phyloP scores from a whole-genome alignment of 2,113 vertebrate species.

The Amazona vittata region DNA sequence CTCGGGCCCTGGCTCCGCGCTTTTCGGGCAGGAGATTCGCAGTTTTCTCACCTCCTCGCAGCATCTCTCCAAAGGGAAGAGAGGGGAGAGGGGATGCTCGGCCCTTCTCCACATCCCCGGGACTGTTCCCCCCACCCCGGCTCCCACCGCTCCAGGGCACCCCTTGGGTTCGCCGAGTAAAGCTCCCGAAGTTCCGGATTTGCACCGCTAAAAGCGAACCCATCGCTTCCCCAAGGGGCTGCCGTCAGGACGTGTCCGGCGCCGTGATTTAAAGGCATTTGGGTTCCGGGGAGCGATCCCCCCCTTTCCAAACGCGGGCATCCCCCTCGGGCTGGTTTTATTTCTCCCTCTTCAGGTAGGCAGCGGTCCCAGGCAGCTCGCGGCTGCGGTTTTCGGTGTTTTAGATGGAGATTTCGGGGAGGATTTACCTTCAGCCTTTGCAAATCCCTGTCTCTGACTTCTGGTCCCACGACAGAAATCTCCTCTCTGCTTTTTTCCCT shows the following conservation, averaged over 20 bases:
- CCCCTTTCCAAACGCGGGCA: not conserved
- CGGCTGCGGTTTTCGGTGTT: not conserved
- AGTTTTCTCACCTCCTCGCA: not conserved
- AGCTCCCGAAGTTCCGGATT: not conserved
- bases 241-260: not conserved
- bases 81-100: not conserved
- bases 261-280: not conserved
- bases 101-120: not conserved
- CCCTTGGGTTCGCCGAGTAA: not conserved
- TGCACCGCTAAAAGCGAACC: not conserved
- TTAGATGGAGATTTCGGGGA: not conserved
- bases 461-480: constrained; percentile 20
- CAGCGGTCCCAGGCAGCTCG: not conserved
- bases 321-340: not conserved
- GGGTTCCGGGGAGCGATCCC: not conserved
- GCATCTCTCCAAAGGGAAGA: not conserved
- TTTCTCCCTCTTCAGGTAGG: not conserved
- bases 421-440: not conserved
- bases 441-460: not conserved
- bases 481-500: not conserved
- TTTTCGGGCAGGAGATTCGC: not conserved
- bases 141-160: not conserved
- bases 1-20: not conserved
- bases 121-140: not conserved
- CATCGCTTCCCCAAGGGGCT: not conserved